Conservation (phyloP, 1,140 invertebrate genomes). For the Diorhabda elongata region DNA sequence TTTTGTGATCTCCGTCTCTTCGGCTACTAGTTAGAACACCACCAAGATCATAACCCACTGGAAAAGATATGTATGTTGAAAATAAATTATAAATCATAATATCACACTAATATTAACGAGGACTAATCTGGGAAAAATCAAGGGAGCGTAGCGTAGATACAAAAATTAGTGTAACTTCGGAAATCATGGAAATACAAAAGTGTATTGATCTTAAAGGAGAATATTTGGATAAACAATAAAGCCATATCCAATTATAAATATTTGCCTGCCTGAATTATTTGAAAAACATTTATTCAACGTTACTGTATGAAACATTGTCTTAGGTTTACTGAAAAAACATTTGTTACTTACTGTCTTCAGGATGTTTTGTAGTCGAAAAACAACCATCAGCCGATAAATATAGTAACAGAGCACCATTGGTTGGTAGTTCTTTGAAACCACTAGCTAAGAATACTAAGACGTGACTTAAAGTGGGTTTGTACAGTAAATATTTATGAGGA, state of each 20-base stretch:
- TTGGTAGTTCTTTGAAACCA: constrained; percentile 89
- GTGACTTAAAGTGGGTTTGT: constrained; percentile 92
- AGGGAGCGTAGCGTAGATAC: too few species aligned
- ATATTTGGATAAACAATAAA: too few species aligned
- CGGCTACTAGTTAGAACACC: constrained; percentile 85
- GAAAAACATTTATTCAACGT: too few species aligned
- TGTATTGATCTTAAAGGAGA: too few species aligned
- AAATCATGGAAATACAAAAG: too few species aligned
- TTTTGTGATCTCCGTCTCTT: constrained; percentile 64
- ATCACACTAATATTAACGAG: neutral
- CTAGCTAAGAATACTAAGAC: constrained; percentile 90
- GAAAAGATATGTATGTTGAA: constrained; percentile 15
- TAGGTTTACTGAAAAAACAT: neutral
- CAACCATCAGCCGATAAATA: constrained; percentile 94
- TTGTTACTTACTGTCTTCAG: constrained; percentile 76
- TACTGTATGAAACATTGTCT: too few species aligned
- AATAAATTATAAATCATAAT: constrained; percentile 1
- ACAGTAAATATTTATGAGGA: constrained; percentile 95
- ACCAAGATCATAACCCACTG: constrained; percentile 89
- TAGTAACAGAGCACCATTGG: constrained; percentile 83
- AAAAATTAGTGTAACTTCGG: too few species aligned
- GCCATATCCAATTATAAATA: too few species aligned
- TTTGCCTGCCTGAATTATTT: too few species aligned
- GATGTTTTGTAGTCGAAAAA: constrained; percentile 81
- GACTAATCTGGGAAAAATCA: too few species aligned